These are phyloP conservation scores for Parnassius apollo DNA, from an alignment of 2,888 invertebrate genomes.

Conservation along the genomic window DNA sequence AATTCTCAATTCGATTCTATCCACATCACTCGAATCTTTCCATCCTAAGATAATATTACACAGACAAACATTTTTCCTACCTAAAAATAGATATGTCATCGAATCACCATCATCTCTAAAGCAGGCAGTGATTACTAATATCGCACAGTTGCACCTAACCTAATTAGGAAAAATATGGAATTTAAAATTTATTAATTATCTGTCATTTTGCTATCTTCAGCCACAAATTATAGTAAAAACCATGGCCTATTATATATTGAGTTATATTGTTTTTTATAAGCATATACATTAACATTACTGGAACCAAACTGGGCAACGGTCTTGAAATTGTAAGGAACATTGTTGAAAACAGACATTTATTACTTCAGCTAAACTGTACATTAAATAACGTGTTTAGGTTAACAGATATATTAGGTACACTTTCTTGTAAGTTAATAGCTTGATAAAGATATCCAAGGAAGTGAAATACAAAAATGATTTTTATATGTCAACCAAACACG, in stretches of 20 bases:
- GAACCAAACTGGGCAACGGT: constrained; percentile 42
- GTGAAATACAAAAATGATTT: not conserved
- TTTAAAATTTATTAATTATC: constrained; percentile 5
- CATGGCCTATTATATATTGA: not conserved
- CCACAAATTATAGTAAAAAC: constrained; percentile 2
- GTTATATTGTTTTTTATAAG: not conserved
- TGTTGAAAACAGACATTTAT: constrained; percentile 29
- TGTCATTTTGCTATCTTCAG: constrained; percentile 5
- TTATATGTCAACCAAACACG: constrained; percentile 1
- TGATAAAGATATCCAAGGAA: not conserved
- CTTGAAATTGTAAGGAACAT: constrained; percentile 29
- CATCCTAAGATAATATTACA: constrained; percentile 44
- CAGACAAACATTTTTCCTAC: constrained; percentile 69
- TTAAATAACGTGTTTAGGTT: not conserved
- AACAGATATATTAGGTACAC: not conserved
- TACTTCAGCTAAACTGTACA: constrained; percentile 5
- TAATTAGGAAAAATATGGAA: constrained; percentile 16
- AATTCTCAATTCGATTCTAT: constrained; percentile 36
- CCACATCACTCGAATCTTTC: constrained; percentile 41
- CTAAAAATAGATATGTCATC: constrained; percentile 78
- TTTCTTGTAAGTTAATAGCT: no score
- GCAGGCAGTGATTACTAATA: constrained; percentile 58
- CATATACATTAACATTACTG: constrained; percentile 8
- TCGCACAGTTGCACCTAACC: constrained; percentile 23
- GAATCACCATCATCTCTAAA: constrained; percentile 72